phyloP scores from a whole-genome alignment of 2,113 vertebrate species.

The Nycticorax nycticorax region DNA sequence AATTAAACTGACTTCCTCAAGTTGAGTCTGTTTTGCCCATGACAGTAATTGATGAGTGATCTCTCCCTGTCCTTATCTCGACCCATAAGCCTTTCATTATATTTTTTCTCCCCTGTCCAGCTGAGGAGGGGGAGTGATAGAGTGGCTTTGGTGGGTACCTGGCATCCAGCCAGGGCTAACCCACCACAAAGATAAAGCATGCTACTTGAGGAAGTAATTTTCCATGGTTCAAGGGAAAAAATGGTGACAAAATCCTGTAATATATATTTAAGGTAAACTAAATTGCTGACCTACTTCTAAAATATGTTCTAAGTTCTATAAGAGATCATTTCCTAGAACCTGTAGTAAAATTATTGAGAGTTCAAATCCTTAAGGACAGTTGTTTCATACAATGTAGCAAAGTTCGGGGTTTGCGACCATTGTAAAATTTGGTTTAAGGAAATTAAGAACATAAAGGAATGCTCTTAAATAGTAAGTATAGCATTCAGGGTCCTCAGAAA shows the following conservation, averaged over 20 bases:
- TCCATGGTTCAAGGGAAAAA: background rate
- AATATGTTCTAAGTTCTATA: background rate
- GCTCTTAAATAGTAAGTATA: background rate
- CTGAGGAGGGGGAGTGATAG: background rate
- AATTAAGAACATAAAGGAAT: background rate
- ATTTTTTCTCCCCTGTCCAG: background rate
- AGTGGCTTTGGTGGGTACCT: background rate
- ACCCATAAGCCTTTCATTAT: background rate
- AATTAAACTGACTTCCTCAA: background rate
- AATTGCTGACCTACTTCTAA: background rate
- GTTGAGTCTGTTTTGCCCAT: background rate
- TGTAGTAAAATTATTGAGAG: background rate
- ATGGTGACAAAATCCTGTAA: background rate
- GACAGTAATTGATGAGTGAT: background rate
- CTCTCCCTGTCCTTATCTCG: background rate
- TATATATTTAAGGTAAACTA: background rate
- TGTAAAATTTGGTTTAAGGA: constrained; percentile 1
- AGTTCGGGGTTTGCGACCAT: background rate
- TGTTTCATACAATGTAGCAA: background rate
- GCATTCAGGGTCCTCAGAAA: background rate
- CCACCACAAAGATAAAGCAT: background rate
- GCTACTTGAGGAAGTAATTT: background rate
- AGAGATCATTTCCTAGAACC: background rate
- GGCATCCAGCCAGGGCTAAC: background rate
- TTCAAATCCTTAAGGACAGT: background rate